A percentile compares a stretch with the other conserved stretches of the same genome.
phyloP scores from a whole-genome alignment of 2,113 vertebrate species.

The Xenopus borealis region DNA sequence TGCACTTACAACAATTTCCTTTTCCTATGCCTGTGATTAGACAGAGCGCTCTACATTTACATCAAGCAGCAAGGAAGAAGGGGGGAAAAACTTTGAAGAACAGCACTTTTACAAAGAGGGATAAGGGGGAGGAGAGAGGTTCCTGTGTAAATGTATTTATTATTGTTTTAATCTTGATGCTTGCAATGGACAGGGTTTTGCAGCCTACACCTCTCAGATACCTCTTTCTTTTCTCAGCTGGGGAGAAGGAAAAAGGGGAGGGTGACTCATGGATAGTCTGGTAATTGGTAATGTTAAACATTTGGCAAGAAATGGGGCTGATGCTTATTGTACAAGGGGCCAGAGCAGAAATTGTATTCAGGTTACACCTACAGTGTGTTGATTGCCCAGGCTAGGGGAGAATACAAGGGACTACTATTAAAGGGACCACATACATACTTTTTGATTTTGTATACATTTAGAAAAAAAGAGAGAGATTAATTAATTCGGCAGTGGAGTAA shows the following conservation, averaged over 20 bases:
- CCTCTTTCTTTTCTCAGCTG: conserved; percentile 21
- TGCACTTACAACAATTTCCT: conserved; percentile 75
- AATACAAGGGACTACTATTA: background rate
- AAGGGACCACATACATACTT: no score
- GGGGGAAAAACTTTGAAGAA: conserved; percentile 34
- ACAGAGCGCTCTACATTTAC: conserved; percentile 26
- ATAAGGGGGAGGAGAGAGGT: conserved; percentile 25
- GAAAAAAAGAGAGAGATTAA: no score
- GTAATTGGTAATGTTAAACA: background rate
- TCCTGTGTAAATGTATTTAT: conserved; percentile 46
- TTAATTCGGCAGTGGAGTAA: no score
- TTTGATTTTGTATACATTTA: no score
- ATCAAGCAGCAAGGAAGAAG: conserved; percentile 37
- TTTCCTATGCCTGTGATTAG: conserved; percentile 63
- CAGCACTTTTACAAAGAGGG: conserved; percentile 42
- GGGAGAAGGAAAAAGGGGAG: conserved; percentile 8
- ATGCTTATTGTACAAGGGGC: background rate
- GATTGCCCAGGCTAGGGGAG: background rate
- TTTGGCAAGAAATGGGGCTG: background rate
- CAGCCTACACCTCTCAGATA: conserved; percentile 25
- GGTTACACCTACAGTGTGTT: background rate
- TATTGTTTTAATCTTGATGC: conserved; percentile 44
- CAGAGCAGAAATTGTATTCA: background rate
- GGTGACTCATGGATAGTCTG: conserved; percentile 8
- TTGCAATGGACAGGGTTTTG: conserved; percentile 20